phyloP scores from a whole-genome alignment of 2,113 vertebrate genomes.

The Mandrillus leucophaeus region DNA sequence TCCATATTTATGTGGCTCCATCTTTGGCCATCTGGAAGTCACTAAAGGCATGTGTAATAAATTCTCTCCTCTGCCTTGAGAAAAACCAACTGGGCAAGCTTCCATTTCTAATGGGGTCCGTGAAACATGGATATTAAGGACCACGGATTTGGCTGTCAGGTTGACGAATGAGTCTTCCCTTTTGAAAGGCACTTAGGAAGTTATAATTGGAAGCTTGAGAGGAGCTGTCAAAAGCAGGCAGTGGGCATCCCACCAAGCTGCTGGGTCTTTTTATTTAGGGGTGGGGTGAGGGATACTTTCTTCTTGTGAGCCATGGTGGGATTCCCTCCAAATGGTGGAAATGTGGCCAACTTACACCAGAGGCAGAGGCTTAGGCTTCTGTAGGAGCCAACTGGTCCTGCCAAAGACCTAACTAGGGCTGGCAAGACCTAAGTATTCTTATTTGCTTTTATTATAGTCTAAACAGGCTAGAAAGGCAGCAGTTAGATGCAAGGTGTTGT shows the following conservation, averaged over 20 bases:
- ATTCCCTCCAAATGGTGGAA: background rate
- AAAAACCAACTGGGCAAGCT: background rate
- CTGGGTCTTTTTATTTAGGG: background rate
- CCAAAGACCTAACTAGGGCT: background rate
- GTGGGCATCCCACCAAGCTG: background rate
- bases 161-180: constrained; percentile 46
- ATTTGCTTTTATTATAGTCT: background rate
- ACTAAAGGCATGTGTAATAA: background rate
- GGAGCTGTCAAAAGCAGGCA: background rate
- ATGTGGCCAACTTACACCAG: background rate
- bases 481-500: background rate
- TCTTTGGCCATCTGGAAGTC: background rate
- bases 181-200: constrained; percentile 51
- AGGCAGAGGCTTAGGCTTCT: background rate
- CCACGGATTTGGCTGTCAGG: constrained; percentile 29
- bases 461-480: background rate
- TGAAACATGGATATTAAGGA: constrained; percentile 26
- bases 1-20: background rate
- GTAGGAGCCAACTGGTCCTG: background rate
- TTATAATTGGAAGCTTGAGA: constrained; percentile 21
- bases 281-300: background rate
- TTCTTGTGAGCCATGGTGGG: background rate
- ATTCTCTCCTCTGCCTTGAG: background rate
- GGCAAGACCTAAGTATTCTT: background rate
- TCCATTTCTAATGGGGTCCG: constrained; percentile 27